Conservation (phyloP, 2,797 vertebrate genomes). For the Danio albolineatus region DNA sequence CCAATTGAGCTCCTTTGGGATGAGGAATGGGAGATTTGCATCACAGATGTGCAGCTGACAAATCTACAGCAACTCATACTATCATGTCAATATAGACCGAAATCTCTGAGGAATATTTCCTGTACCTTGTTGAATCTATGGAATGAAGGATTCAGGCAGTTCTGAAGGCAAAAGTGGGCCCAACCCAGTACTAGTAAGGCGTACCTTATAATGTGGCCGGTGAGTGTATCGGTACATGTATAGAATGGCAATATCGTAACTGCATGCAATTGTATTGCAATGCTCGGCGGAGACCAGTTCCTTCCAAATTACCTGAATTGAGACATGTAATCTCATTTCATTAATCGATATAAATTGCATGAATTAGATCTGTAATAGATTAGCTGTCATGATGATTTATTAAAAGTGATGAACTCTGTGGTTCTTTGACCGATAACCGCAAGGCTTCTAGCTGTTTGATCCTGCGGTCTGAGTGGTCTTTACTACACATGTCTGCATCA, state of each 20-base stretch:
- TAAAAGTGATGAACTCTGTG: constrained; percentile 32
- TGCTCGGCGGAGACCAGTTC: constrained; percentile 47
- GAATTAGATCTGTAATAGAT: constrained; percentile 52
- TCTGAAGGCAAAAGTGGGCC: too few species aligned
- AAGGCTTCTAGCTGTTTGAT: constrained; percentile 17
- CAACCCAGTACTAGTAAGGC: too few species aligned
- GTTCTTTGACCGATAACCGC: constrained; percentile 19
- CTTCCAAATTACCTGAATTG: constrained; percentile 31
- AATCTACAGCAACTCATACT: too few species aligned
- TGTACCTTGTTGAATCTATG: too few species aligned
- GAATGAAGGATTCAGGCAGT: too few species aligned
- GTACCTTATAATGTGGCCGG: too few species aligned
- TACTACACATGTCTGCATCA: constrained; percentile 25
- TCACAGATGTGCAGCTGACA: too few species aligned
- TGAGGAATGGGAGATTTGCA: too few species aligned
- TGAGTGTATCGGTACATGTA: too few species aligned
- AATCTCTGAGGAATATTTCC: too few species aligned
- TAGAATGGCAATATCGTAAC: background rate
- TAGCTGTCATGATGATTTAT: constrained; percentile 55
- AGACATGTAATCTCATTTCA: constrained; percentile 47
- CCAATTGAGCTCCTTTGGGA: too few species aligned
- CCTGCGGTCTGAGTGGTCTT: constrained; percentile 20
- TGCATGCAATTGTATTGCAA: constrained; percentile 13
- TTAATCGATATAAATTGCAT: constrained; percentile 54
- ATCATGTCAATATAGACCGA: too few species aligned